phyloP scores from a whole-genome alignment of 30 jellyfish, hydroid and myxozoan genomes.

The Aurelia coerulea region DNA sequence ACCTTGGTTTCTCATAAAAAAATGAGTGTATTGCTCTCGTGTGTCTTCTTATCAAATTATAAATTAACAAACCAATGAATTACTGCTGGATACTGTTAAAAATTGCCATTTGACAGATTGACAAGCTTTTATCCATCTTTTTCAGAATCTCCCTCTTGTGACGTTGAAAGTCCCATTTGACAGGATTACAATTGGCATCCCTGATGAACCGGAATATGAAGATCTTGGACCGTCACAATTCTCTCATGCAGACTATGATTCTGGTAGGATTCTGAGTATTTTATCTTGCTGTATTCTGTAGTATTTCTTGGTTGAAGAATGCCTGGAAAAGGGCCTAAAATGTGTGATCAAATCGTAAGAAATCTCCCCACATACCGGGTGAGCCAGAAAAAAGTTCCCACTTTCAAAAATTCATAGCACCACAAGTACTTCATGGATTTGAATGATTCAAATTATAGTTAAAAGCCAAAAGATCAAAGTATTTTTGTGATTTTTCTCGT shows the following conservation, averaged over 20 bases:
- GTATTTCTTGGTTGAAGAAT: too few species aligned
- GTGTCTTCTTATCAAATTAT: background rate
- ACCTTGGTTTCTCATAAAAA: background rate
- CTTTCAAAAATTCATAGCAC: too few species aligned
- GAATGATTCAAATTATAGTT: too few species aligned
- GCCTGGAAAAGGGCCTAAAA: background rate
- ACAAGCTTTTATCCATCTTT: background rate
- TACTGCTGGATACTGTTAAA: background rate
- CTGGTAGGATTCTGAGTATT: slow-evolving; percentile 16
- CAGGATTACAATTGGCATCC: slow-evolving; percentile 41
- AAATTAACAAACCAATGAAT: too few species aligned
- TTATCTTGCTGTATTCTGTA: background rate
- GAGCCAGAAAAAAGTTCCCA: too few species aligned
- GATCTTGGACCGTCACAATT: slow-evolving; percentile 33
- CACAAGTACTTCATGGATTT: too few species aligned
- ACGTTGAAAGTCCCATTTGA: slow-evolving; percentile 22
- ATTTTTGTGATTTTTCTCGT: too few species aligned
- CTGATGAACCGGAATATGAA: slow-evolving; percentile 54
- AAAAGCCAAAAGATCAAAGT: too few species aligned
- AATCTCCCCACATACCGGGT: too few species aligned
- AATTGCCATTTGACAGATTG: slow-evolving; percentile 41
- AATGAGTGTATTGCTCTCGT: background rate
- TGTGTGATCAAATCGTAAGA: too few species aligned
- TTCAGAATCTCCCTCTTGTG: slow-evolving; percentile 18
- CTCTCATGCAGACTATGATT: slow-evolving; percentile 21